Conservation (phyloP, 92 coral and sea anemone species). For the Heteractis magnifica region DNA sequence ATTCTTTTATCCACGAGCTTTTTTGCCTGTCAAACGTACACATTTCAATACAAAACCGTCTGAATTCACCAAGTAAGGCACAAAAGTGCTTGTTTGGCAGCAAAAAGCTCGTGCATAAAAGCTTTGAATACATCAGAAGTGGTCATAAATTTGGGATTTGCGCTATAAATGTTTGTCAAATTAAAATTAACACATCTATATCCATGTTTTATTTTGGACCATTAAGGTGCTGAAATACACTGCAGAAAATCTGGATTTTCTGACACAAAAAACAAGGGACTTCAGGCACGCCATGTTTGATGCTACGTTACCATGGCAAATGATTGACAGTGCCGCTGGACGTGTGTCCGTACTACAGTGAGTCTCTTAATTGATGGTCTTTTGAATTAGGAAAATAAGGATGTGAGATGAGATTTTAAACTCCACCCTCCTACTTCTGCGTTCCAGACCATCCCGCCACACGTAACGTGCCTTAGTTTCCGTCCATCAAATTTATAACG, state of each 20-base stretch:
- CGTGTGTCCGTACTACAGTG: conserved; percentile 78
- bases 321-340: conserved; percentile 95
- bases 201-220: neutral
- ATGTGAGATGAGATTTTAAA: neutral
- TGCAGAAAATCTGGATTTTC: conserved; percentile 43
- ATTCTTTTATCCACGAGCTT: no score
- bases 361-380: neutral
- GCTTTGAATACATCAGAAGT: no score
- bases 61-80: no score
- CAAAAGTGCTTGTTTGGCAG: no score
- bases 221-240: conserved; percentile 69
- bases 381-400: neutral
- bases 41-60: no score
- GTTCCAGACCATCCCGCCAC: no score
- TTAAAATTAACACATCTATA: neutral
- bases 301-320: conserved; percentile 85
- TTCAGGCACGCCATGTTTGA: conserved; percentile 81
- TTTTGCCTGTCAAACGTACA: no score
- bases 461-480: no score
- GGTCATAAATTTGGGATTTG: no score
- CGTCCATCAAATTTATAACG: no score
- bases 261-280: conserved; percentile 57
- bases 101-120: no score
- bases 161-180: neutral
- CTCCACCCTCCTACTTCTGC: no score